Percentiles rank a stretch among this genome's conserved stretches.
Evolutionary conservation across 2,888 invertebrate species (phyloP).

Genomic region (Tetragnatha montana): DNA sequence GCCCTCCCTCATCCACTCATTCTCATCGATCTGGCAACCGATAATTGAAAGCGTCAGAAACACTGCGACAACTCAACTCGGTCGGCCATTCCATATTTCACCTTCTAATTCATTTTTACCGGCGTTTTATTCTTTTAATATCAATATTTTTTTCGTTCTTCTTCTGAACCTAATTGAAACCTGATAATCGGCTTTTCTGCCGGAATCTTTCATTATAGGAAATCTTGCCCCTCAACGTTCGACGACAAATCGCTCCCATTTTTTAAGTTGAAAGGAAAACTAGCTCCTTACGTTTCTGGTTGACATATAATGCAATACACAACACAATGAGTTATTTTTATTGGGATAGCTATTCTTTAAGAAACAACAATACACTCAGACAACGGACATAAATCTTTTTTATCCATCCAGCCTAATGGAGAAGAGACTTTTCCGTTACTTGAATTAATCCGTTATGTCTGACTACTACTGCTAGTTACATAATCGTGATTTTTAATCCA

Average conservation of each 20-base stretch:
- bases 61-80: slow-evolving; percentile 5
- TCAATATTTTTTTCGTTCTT: neutral
- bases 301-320: no score
- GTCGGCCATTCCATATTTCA: neutral
- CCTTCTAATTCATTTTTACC: neutral
- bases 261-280: neutral
- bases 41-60: slow-evolving; percentile 54
- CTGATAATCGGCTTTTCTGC: slow-evolving; percentile 49
- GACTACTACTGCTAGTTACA: no score
- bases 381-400: no score
- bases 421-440: no score
- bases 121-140: neutral
- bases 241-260: neutral
- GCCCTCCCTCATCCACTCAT: neutral
- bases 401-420: no score
- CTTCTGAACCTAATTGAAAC: slow-evolving; percentile 29
- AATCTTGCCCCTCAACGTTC: neutral
- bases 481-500: no score
- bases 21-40: slow-evolving; percentile 16
- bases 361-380: no score
- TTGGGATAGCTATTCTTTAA: no score
- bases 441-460: no score
- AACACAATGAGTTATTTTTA: no score
- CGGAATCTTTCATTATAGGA: slow-evolving; percentile 37
- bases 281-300: no score